Evolutionary conservation across 2,113 vertebrate genomes (phyloP), one percentile per base, ranked within the genome.

Genomic region (Rhynchomys soricoides): DNA sequence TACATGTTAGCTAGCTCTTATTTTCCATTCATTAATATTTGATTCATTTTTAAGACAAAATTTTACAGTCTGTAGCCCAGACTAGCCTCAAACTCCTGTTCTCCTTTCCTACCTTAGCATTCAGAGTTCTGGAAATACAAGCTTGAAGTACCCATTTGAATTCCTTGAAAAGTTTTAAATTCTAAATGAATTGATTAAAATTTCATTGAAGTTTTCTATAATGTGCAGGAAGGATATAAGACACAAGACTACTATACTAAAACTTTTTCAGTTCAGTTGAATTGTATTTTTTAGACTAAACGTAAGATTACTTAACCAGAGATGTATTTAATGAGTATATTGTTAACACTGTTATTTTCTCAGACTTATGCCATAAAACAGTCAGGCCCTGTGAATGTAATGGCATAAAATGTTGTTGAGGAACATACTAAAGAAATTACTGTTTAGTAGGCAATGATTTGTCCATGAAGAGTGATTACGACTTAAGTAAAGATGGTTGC

Each of bases 321-420:
- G 85, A 50, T 81, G 7, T 95, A 45, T 8, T 82, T 96, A 93
- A 62, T 66, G 43, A 86, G 26, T 92, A 57, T 93, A 73, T 62
- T 91, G 22, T 96, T 48, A 96, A 89, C 34, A 90, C 57, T 43
- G 34, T 86, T 95, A 90, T 91, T 94, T 92, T 94, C 81, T 11
- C 59, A 52, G 57, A 91, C 92, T 92, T 92, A 17, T 71, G 19
- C 68, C 29, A 64, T 90, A 66, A 22, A 96, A 90, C 83, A 94
- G 31, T 90, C 90, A n/a, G 4, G 50, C 90, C 88, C 95, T 64
- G 48, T 75, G 77, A 93, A 87, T 94, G 57, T 62, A 79, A 10
- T 52, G 29, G 34, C 70, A 22, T 93, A 82, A 86, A 94, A 11
- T 4, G 45, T 45, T 74, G 95, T 91, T 34, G 66, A 74, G 74